Base-by-base conservation (phyloP, 2,888 invertebrate species). In the Glaucopsyche alexis region DNA sequence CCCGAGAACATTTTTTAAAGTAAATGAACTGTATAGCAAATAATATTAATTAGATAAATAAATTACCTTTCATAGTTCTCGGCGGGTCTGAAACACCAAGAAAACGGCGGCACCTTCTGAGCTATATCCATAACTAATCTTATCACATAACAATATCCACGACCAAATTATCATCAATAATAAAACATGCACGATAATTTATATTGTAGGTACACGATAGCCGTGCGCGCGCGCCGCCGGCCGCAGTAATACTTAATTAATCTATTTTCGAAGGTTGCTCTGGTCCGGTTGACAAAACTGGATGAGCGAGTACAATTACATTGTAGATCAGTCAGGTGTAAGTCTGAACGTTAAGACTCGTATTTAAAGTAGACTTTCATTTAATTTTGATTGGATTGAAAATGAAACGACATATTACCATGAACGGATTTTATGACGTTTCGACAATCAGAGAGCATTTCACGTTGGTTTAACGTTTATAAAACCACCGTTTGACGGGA, bases 181-280 rank as follows among this genome's bases (percentile, higher is more conserved):
- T 60, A 60, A 60, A 60, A 60, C 60, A 60, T 13, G 29, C 19
- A 13, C 9, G 29, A 14, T 13, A 60, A 38, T 16, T 14, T 29
- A 38, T 60, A 38, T 9, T 52, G 29, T 29, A 29, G 29, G 42
- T 47, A 47, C 47, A 13, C 13, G 73, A 16, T 67, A 40, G 75
- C 7, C 29, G 71, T 29, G 69, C 40, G 71, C 38, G 71, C 49
- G 71, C 9, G 40, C 71, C 60, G 64, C 95, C 96, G 67, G 13
- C 13, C 19, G 42, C 65, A 66, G n/a, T 42, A n/a, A 66, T 64
- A 65, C 38, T 65, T 64, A 7, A 42, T 42, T 42, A 3, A 42
- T 42, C 9, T 42, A 16, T 16, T 42, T 66, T 66, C 42, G 66
- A 66, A 66, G 40, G 66, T 14, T 42, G 65, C 40, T 65, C 7